phyloP scores from a whole-genome alignment of 2,797 vertebrate species.

The Halcyon leucocephala region DNA sequence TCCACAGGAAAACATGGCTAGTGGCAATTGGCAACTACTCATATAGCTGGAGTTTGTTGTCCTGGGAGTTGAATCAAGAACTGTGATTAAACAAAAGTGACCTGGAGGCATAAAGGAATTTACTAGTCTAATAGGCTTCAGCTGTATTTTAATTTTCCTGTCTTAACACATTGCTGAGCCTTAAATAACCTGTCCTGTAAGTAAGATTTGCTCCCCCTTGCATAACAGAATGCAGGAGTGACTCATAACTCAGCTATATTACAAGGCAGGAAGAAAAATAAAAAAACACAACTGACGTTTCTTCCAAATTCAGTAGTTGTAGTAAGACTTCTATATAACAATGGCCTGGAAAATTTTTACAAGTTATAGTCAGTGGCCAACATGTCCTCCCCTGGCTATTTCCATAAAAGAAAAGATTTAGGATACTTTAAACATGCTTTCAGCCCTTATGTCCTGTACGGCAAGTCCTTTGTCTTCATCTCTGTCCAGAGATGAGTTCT shows the following conservation, averaged over 20 bases:
- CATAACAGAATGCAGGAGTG: neutral
- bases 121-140: neutral
- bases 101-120: neutral
- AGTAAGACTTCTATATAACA: neutral
- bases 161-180: neutral
- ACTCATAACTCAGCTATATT: neutral
- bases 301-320: neutral
- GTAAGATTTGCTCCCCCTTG: neutral
- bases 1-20: neutral
- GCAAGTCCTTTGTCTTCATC: neutral
- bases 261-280: neutral
- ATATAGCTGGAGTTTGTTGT: neutral
- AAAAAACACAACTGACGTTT: neutral
- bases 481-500: neutral
- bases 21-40: neutral
- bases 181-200: neutral
- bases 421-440: neutral
- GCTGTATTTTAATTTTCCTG: neutral
- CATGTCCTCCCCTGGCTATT: neutral
- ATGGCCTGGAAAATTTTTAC: neutral
- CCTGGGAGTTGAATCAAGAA: neutral
- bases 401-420: neutral
- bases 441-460: neutral
- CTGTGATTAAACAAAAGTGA: neutral
- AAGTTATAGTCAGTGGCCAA: neutral